Evolutionary conservation across 2,888 invertebrate species (phyloP).

Genomic region (Polietes domitor): DNA sequence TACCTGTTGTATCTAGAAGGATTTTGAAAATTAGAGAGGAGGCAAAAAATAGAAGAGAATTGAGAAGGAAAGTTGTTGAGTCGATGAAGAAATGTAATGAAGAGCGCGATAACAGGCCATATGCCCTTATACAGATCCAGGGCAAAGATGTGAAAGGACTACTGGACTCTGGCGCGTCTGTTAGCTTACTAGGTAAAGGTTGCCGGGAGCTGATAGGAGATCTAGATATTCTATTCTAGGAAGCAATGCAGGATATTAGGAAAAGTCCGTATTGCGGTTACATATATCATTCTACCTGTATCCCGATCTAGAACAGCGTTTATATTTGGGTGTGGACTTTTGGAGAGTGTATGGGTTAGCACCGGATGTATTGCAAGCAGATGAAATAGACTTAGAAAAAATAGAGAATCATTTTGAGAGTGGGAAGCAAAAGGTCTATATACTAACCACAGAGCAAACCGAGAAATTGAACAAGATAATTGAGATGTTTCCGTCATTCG

Average conservation of each 20-base stretch:
- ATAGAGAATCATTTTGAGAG: neutral
- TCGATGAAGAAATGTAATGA: neutral
- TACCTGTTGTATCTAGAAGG: neutral
- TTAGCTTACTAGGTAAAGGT: neutral
- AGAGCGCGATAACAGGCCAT: neutral
- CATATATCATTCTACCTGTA: neutral
- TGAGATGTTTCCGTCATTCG: neutral
- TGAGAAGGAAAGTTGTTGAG: neutral
- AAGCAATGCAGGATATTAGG: neutral
- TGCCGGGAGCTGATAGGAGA: neutral
- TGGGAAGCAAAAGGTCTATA: neutral
- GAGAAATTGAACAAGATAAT: neutral
- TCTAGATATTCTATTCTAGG: neutral
- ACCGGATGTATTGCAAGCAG: neutral
- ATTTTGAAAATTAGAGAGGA: neutral
- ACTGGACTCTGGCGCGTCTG: neutral
- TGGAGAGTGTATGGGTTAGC: neutral
- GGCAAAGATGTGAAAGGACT: neutral
- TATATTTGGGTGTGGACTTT: slow-evolving; percentile 22
- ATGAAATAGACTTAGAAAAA: neutral
- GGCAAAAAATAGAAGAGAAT: neutral
- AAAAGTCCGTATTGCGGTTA: neutral
- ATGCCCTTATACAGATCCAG: neutral
- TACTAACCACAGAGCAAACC: neutral
- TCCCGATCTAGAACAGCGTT: slow-evolving; percentile 15